These are phyloP conservation scores for Macrocentrus cingulum DNA, from an alignment of 1,140 invertebrate species.

Conservation along the genomic window DNA sequence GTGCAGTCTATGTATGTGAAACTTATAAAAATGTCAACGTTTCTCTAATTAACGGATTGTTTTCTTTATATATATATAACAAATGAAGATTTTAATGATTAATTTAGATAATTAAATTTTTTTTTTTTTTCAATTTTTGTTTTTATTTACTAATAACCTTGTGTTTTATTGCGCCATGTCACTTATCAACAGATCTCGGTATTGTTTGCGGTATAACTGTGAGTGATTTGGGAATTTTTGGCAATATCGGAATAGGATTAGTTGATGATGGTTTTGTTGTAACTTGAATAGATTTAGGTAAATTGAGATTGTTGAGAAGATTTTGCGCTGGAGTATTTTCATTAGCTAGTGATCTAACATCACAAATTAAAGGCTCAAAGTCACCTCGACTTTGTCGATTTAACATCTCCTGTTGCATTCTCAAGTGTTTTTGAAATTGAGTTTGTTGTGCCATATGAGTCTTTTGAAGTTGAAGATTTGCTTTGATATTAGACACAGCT, in stretches of 20 bases:
- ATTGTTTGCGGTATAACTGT: conserved; percentile 73
- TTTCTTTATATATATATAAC: too few relatives aligned
- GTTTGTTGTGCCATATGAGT: conserved; percentile 42
- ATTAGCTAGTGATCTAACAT: conserved; percentile 48
- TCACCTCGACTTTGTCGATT: conserved; percentile 51
- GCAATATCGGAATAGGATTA: conserved; percentile 58
- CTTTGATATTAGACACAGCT: conserved; percentile 12
- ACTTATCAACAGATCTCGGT: conserved; percentile 50
- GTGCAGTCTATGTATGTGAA: too few relatives aligned
- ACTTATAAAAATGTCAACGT: too few relatives aligned
- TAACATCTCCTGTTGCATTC: conserved; percentile 56
- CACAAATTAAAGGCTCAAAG: conserved; percentile 58
- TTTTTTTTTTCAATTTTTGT: background rate
- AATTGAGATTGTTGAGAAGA: conserved; percentile 50
- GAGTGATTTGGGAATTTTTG: conserved; percentile 75
- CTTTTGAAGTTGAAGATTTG: conserved; percentile 43
- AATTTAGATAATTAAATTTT: too few relatives aligned
- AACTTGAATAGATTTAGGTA: conserved; percentile 57
- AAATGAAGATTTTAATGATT: too few relatives aligned
- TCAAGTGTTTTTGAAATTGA: conserved; percentile 53
- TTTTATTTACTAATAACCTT: background rate
- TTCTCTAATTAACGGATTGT: background rate
- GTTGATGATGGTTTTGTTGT: conserved; percentile 49
- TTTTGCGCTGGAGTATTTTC: conserved; percentile 54
- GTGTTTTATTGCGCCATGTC: conserved; percentile 28